A percentile compares a stretch with the other conserved stretches of the same genome.
Evolutionary conservation across 2,113 vertebrate species (phyloP).

Genomic region (Solea senegalensis): DNA sequence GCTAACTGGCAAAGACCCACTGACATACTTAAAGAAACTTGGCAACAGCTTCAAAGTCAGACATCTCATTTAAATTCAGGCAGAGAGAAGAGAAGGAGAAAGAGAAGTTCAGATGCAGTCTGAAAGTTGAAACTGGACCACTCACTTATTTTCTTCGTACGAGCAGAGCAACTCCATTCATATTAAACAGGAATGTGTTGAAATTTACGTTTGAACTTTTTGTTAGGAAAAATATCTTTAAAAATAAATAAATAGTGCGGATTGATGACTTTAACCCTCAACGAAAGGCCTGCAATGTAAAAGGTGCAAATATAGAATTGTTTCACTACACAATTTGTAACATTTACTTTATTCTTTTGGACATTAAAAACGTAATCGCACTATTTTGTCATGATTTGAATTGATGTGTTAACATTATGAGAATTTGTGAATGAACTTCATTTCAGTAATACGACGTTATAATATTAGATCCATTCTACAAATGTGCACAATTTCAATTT

Average conservation of each 20-base stretch:
- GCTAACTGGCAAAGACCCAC: conserved; percentile 68
- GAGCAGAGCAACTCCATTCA: conserved; percentile 15
- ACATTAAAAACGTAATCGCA: neutral
- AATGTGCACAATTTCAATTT: too few species aligned
- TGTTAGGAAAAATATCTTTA: neutral
- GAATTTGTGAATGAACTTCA: too few species aligned
- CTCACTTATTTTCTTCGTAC: conserved; percentile 17
- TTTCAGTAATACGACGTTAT: too few species aligned
- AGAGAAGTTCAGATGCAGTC: conserved; percentile 69
- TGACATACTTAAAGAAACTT: conserved; percentile 79
- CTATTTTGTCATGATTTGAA: neutral
- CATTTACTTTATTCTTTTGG: neutral
- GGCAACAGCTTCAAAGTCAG: conserved; percentile 79
- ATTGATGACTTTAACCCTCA: neutral
- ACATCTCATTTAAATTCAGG: conserved; percentile 83
- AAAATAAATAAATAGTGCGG: neutral
- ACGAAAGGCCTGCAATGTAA: neutral
- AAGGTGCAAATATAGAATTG: neutral
- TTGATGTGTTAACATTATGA: neutral
- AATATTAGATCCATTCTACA: too few species aligned
- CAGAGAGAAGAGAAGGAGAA: conserved; percentile 47
- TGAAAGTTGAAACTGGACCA: conserved; percentile 74
- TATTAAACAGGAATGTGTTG: neutral
- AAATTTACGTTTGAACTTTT: neutral
- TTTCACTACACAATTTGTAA: neutral